phyloP scores from a whole-genome alignment of 2,888 invertebrate genomes.

The Octonoba sinensis region DNA sequence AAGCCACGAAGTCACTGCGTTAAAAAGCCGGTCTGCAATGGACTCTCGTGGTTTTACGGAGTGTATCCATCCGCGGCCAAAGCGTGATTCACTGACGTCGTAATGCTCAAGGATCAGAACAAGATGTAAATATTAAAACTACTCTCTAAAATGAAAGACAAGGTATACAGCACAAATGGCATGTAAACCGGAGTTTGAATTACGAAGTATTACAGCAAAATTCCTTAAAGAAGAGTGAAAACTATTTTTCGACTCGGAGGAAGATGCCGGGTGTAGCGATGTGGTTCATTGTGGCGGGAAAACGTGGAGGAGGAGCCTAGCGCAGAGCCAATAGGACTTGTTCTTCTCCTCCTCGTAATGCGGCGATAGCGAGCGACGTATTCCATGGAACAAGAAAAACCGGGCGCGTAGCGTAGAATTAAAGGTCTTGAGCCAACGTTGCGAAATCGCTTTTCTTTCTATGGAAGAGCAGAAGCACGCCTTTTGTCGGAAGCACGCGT shows the following conservation, averaged over 20 bases:
- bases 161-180: too few species aligned
- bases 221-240: neutral
- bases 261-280: neutral
- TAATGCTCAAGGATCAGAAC: neutral
- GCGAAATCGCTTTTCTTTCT: slow-evolving; percentile 1
- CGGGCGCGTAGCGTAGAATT: slow-evolving; percentile 11
- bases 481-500: too few species aligned
- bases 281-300: slow-evolving; percentile 27
- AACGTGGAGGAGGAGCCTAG: slow-evolving; percentile 19
- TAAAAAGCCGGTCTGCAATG: neutral
- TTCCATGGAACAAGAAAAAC: slow-evolving; percentile 3
- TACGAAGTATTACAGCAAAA: too few species aligned
- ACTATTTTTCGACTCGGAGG: slow-evolving; percentile 2
- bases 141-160: too few species aligned
- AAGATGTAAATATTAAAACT: too few species aligned
- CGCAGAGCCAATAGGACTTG: slow-evolving; percentile 9
- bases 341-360: neutral
- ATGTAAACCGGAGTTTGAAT: too few species aligned
- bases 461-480: too few species aligned
- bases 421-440: slow-evolving; percentile 17
- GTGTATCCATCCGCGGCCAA: neutral
- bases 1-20: slow-evolving; percentile 1
- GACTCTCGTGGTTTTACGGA: slow-evolving; percentile 1
- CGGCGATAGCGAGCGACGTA: slow-evolving; percentile 9
- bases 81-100: slow-evolving; percentile 15